phyloP scores from a whole-genome alignment of 2,797 vertebrate genomes.

The Danio jaintianensis region DNA sequence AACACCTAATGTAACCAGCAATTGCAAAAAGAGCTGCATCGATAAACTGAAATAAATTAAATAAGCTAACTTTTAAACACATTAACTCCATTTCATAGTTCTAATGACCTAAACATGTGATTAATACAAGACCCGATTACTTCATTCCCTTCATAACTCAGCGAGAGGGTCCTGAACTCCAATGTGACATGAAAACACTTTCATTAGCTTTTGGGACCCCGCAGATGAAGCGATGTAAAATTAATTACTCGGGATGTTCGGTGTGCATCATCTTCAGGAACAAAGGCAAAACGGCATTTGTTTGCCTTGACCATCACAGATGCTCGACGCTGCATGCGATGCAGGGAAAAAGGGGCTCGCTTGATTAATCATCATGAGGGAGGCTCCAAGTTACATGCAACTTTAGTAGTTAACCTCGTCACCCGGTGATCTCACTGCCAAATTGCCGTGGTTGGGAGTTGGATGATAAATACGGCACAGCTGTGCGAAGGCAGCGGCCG shows the following conservation, averaged over 20 bases:
- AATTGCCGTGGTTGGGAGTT: slow-evolving; percentile 84
- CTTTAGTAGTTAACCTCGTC: slow-evolving; percentile 94
- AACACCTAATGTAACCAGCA: background rate
- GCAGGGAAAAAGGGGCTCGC: slow-evolving; percentile 77
- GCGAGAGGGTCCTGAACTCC: slow-evolving; percentile 55
- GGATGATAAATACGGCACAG: slow-evolving; percentile 88
- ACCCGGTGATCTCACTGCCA: slow-evolving; percentile 88
- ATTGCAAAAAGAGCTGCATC: background rate
- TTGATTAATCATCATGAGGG: slow-evolving; percentile 90
- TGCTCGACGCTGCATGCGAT: slow-evolving; percentile 79
- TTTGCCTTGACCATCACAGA: slow-evolving; percentile 83
- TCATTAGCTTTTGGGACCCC: slow-evolving; percentile 74
- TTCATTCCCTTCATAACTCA: slow-evolving; percentile 61
- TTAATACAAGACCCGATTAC: slow-evolving; percentile 55
- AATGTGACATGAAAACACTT: slow-evolving; percentile 61
- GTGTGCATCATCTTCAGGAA: slow-evolving; percentile 77
- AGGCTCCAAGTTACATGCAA: slow-evolving; percentile 91
- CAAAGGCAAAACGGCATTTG: slow-evolving; percentile 82
- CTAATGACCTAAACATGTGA: slow-evolving; percentile 41
- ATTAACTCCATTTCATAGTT: slow-evolving; percentile 32
- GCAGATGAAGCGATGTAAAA: slow-evolving; percentile 77
- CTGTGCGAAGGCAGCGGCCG: slow-evolving; percentile 71
- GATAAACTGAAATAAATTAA: background rate
- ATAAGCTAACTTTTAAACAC: slow-evolving; percentile 34
- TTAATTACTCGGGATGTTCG: slow-evolving; percentile 81